Percentiles rank a stretch among this genome's conserved stretches.
Conservation (phyloP, 2,113 vertebrate species). For the Tretioscincus oriximinensis region DNA sequence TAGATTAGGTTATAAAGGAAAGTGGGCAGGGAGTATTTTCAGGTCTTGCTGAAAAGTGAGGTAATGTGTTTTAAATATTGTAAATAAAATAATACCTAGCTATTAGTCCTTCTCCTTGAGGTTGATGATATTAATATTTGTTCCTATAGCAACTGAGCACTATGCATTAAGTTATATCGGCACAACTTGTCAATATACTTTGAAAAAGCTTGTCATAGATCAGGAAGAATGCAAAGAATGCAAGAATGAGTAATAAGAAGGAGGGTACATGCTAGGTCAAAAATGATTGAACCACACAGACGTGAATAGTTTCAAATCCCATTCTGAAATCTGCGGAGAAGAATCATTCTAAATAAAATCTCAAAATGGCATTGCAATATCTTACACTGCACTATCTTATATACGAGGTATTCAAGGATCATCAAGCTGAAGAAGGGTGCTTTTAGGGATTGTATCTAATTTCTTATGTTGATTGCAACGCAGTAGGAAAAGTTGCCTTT, state of each 20-base stretch:
- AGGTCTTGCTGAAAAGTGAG: not conserved
- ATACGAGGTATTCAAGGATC: too few species aligned
- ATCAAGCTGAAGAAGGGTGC: too few species aligned
- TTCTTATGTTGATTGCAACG: too few species aligned
- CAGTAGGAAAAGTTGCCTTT: too few species aligned
- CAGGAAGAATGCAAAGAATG: not conserved
- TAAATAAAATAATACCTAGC: not conserved
- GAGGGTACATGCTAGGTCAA: not conserved
- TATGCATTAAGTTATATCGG: not conserved
- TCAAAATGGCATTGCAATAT: too few species aligned
- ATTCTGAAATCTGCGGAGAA: not conserved
- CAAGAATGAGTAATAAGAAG: not conserved
- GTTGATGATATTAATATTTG: not conserved
- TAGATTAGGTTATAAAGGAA: not conserved
- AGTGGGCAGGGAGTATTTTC: not conserved
- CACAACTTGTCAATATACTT: not conserved
- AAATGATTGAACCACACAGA: not conserved
- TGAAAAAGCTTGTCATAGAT: not conserved
- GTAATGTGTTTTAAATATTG: not conserved
- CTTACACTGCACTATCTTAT: too few species aligned
- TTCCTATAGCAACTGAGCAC: not conserved
- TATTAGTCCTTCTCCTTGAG: not conserved
- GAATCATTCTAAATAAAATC: not conserved
- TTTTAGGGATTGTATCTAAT: too few species aligned
- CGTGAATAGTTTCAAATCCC: not conserved